These are phyloP conservation scores for Dynastes grantii DNA, from an alignment of 2,888 invertebrate species.

Conservation along the genomic window DNA sequence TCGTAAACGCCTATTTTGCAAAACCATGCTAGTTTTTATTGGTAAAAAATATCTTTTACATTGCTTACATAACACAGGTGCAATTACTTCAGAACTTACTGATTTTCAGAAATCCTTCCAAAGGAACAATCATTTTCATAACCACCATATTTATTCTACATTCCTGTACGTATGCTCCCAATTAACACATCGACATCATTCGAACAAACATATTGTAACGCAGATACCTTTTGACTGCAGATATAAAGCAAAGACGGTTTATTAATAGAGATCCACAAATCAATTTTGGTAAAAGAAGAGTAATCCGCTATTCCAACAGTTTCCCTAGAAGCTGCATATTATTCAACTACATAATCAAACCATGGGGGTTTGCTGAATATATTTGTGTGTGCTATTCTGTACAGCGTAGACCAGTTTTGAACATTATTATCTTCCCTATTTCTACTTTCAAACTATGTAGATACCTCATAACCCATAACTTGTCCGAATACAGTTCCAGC, in stretches of 20 bases:
- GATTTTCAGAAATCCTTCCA: slow-evolving; percentile 88
- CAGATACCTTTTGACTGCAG: slow-evolving; percentile 85
- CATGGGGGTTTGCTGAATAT: slow-evolving; percentile 94
- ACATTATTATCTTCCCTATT: slow-evolving; percentile 66
- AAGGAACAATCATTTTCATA: slow-evolving; percentile 99
- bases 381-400: slow-evolving; percentile 84
- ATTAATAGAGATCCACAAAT: slow-evolving; percentile 77
- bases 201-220: slow-evolving; percentile 94
- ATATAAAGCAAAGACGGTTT: slow-evolving; percentile 50
- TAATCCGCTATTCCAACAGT: slow-evolving; percentile 95
- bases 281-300: slow-evolving; percentile 97
- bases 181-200: slow-evolving; percentile 96
- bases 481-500: slow-evolving; percentile 97
- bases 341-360: slow-evolving; percentile 90
- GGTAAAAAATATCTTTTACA: too few species aligned
- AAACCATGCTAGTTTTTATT: too few species aligned
- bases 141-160: slow-evolving; percentile 96
- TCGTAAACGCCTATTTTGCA: too few species aligned
- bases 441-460: slow-evolving; percentile 87
- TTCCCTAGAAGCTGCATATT: slow-evolving; percentile 95
- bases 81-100: slow-evolving; percentile 75
- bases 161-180: slow-evolving; percentile 96
- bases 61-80: neutral
- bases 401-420: slow-evolving; percentile 72
- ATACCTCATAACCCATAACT: slow-evolving; percentile 98